Evolutionary conservation across 2,797 vertebrate genomes (phyloP), one percentile per base, ranked within the genome.

Genomic region (Rhinichthys osculus): DNA sequence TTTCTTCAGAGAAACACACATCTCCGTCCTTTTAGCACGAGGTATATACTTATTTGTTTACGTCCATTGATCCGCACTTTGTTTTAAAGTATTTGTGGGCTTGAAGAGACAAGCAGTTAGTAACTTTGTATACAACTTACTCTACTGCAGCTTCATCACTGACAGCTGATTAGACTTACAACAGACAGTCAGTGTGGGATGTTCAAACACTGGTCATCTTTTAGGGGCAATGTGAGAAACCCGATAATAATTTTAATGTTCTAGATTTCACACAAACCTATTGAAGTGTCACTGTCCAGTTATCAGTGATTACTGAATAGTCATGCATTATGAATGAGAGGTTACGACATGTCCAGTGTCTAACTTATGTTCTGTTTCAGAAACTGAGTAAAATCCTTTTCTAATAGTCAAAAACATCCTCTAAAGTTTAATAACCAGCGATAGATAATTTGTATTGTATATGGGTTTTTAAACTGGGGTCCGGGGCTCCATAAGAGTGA

Each of bases 1-100:
- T 54, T 70, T 35, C 59, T 44, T 66, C 73, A 33, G 35, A 85
- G 30, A 80, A 44, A 85, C 52, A 2, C 21, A 76, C 27, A 67
- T 66, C 52, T 57, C 7, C 81, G 62, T 71, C 13, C 5, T 57
- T 83, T 84, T 77, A 82, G 42, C 50, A 72, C 27, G 76, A 89
- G 88, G 90, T 89, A 89, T 59, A 78, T 27, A 42, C 8, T 33
- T 69, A 47, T 76, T 62, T 64, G 3, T 44, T 33, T 44, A 14
- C 17, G 6, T 71, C 27, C 3, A 35, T 52, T 80, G 44, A n/a
- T 40, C 21, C 2, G 35, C 6, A 21, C 14, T 47, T 70, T 27
- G 47, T 69, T 77, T 64, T 7, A 7, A 62, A 11, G 62, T 30
- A n/a, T 76, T 21, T 8, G n/a, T 71, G 8, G 10, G 69, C 13